A percentile compares a stretch with the other conserved stretches of the same genome.
These are phyloP conservation scores for Stichodactyla mertensii DNA, from an alignment of 64 coral and sea anemone genomes.

Conservation along the genomic window DNA sequence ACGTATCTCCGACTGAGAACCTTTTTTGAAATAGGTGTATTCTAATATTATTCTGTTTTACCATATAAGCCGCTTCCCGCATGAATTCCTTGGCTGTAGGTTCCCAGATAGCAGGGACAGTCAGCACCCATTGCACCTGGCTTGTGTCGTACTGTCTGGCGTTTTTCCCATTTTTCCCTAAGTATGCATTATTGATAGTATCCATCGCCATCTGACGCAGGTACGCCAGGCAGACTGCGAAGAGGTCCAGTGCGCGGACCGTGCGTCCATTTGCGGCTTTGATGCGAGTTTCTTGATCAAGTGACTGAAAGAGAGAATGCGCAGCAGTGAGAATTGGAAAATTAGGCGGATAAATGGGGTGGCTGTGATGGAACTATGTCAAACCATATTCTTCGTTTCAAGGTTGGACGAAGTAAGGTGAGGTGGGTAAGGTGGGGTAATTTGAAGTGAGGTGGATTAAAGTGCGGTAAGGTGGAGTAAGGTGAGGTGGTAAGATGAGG, in stretches of 20 bases:
- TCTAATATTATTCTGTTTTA: background rate
- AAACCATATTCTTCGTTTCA: no score
- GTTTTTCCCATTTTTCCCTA: slow-evolving; percentile 20
- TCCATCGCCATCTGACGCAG: slow-evolving; percentile 48
- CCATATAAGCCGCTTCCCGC: slow-evolving; percentile 65
- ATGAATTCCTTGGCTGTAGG: slow-evolving; percentile 66
- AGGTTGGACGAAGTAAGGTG: no score
- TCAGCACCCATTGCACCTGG: slow-evolving; percentile 62
- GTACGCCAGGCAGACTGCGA: slow-evolving; percentile 52
- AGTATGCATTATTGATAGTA: slow-evolving; percentile 24
- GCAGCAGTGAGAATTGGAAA: no score
- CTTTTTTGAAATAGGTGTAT: no score
- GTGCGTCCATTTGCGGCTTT: slow-evolving; percentile 42
- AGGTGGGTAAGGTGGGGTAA: no score
- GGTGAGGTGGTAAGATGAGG: no score
- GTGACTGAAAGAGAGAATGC: background rate
- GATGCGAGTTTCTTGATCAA: slow-evolving; percentile 39
- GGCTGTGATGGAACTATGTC: no score
- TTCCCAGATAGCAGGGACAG: slow-evolving; percentile 70
- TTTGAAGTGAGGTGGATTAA: no score
- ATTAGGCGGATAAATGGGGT: no score
- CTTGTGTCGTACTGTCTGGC: slow-evolving; percentile 21
- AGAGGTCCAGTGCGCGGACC: slow-evolving; percentile 43
- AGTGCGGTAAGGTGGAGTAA: no score
- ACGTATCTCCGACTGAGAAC: no score